phyloP scores from a whole-genome alignment of 1,140 invertebrate genomes.

The Amyelois transitella region DNA sequence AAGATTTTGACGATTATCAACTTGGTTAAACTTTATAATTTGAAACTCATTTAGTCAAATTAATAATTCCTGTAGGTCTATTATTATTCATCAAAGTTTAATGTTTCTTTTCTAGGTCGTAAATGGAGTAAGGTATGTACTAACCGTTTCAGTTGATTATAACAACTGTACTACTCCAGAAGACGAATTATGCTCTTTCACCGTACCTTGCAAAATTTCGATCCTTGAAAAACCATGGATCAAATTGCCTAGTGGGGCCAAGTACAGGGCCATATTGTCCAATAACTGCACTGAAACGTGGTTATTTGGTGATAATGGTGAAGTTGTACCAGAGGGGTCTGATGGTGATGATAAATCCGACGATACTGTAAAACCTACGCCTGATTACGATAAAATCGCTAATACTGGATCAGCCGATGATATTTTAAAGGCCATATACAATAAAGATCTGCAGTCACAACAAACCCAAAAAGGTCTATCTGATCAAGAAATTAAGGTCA shows the following conservation, averaged over 20 bases:
- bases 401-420: conserved; percentile 38
- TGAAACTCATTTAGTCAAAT: too few species aligned
- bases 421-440: conserved; percentile 45
- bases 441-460: conserved; percentile 36
- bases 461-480: conserved; percentile 38
- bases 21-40: too few species aligned
- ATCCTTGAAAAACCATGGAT: conserved; percentile 69
- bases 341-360: conserved; percentile 13
- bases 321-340: conserved; percentile 31
- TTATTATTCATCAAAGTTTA: not conserved
- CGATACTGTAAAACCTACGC: conserved; percentile 16
- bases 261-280: conserved; percentile 59
- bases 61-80: too few species aligned
- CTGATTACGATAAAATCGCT: conserved; percentile 27
- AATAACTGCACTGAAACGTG: conserved; percentile 72
- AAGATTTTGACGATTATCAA: too few species aligned
- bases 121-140: conserved; percentile 66
- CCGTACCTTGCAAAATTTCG: conserved; percentile 51
- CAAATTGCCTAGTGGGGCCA: conserved; percentile 56
- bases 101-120: conserved; percentile 56
- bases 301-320: conserved; percentile 58
- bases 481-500: conserved; percentile 45
- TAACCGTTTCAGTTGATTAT: conserved; percentile 51
- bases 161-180: conserved; percentile 37
- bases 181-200: conserved; percentile 24